A percentile compares a stretch with the other conserved stretches of the same genome.
phyloP scores from a whole-genome alignment of 2,113 vertebrate genomes.

The Phaethornis superciliosus region DNA sequence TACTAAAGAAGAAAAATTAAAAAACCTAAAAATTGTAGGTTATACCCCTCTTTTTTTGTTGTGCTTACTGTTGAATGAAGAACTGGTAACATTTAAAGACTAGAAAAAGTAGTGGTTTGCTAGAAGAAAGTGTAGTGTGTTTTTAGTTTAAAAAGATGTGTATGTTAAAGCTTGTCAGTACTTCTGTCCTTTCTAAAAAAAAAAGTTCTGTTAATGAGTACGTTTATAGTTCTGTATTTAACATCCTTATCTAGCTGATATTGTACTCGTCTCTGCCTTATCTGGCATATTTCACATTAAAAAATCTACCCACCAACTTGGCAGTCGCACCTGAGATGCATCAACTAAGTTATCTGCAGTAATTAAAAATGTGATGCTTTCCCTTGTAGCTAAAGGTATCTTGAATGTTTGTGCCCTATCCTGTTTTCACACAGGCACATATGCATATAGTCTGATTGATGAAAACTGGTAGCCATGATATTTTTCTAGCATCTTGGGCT shows the following conservation, averaged over 20 bases:
- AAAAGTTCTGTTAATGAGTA: background rate
- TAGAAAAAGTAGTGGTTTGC: background rate
- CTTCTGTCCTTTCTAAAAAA: too few relatives aligned
- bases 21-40: background rate
- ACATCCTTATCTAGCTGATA: background rate
- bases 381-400: background rate
- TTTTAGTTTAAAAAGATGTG: background rate
- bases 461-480: rapidly evolving
- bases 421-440: rapidly evolving
- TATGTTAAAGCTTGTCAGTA: too few relatives aligned
- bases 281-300: background rate
- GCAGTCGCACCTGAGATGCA: background rate
- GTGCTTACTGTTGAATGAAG: background rate
- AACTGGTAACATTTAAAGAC: background rate
- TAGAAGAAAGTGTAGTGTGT: background rate
- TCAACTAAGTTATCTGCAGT: background rate
- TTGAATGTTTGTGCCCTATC: background rate
- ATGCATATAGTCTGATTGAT: background rate
- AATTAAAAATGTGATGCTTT: background rate
- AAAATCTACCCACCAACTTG: background rate
- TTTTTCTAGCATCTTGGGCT: background rate
- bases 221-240: background rate
- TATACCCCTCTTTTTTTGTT: background rate
- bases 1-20: background rate
- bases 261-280: background rate